phyloP scores from a whole-genome alignment of 2,888 invertebrate species.

The Drosophila pegasa region DNA sequence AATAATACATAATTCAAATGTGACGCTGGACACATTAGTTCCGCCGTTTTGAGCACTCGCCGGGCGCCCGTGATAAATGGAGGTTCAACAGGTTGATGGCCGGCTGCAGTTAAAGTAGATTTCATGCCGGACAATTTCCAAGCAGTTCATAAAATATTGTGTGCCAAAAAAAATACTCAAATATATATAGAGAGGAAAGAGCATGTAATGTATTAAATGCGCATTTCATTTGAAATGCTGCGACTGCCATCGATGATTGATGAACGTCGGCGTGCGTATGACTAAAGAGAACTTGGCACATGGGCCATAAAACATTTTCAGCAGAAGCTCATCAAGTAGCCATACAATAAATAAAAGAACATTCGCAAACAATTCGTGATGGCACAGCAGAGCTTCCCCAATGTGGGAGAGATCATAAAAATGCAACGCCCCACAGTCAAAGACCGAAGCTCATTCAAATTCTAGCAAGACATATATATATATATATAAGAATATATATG shows the following conservation, averaged over 20 bases:
- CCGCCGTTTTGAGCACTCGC: slow-evolving; percentile 65
- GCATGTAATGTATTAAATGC: slow-evolving; percentile 46
- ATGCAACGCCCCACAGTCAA: slow-evolving; percentile 54
- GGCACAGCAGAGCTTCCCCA: slow-evolving; percentile 1
- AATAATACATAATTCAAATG: slow-evolving; percentile 73
- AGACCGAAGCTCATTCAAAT: slow-evolving; percentile 66
- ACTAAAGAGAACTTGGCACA: slow-evolving; percentile 45
- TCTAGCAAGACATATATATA: slow-evolving; percentile 17
- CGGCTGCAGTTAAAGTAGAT: slow-evolving; percentile 43
- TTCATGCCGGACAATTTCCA: slow-evolving; percentile 41
- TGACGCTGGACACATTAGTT: slow-evolving; percentile 71
- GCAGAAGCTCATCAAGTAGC: slow-evolving; percentile 69
- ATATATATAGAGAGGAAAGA: not conserved
- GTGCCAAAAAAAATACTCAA: slow-evolving; percentile 29
- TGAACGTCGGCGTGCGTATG: slow-evolving; percentile 29
- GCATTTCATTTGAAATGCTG: slow-evolving; percentile 45
- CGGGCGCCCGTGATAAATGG: slow-evolving; percentile 58
- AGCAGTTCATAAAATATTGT: slow-evolving; percentile 54
- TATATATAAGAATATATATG: slow-evolving; percentile 22
- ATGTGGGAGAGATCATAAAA: slow-evolving; percentile 51
- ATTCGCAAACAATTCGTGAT: slow-evolving; percentile 48
- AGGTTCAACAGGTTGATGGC: slow-evolving; percentile 63
- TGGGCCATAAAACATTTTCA: slow-evolving; percentile 69
- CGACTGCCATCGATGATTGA: slow-evolving; percentile 54
- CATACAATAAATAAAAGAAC: slow-evolving; percentile 67